These are phyloP conservation scores for Hydra vulgaris DNA, from an alignment of 30 jellyfish, hydroid and myxozoan genomes.

Conservation along the genomic window DNA sequence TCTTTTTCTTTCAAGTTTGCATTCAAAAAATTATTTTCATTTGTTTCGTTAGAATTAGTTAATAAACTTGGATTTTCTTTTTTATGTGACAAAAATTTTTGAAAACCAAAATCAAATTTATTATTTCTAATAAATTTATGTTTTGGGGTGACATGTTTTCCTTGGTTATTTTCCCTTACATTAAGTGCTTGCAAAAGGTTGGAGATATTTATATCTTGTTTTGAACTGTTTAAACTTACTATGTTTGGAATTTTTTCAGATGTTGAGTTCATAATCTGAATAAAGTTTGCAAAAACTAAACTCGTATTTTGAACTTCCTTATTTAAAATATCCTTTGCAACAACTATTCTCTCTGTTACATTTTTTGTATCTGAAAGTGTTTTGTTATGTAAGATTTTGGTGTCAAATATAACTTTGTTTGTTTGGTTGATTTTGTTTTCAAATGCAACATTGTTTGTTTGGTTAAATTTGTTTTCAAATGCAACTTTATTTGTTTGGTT, in stretches of 20 bases:
- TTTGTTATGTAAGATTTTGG: background rate
- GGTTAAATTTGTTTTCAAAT: no score
- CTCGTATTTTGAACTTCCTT: background rate
- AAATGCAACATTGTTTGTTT: background rate
- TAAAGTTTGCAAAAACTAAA: background rate
- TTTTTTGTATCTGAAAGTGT: background rate
- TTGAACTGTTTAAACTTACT: background rate
- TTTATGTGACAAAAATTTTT: background rate
- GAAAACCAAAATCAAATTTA: background rate
- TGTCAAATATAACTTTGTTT: no score
- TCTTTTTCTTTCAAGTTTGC: background rate
- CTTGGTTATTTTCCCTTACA: background rate
- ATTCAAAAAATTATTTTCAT: background rate
- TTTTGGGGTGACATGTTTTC: background rate
- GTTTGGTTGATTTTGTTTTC: no score
- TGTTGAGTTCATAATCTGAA: background rate
- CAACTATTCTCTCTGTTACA: background rate
- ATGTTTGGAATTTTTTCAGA: background rate
- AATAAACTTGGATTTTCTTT: background rate
- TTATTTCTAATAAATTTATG: background rate
- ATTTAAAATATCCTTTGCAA: background rate
- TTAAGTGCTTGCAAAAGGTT: no score
- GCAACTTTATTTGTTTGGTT: background rate
- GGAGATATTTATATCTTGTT: no score
- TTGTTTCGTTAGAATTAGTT: background rate